Evolutionary conservation across 2,888 invertebrate species (phyloP).

Genomic region (Nebria salina): DNA sequence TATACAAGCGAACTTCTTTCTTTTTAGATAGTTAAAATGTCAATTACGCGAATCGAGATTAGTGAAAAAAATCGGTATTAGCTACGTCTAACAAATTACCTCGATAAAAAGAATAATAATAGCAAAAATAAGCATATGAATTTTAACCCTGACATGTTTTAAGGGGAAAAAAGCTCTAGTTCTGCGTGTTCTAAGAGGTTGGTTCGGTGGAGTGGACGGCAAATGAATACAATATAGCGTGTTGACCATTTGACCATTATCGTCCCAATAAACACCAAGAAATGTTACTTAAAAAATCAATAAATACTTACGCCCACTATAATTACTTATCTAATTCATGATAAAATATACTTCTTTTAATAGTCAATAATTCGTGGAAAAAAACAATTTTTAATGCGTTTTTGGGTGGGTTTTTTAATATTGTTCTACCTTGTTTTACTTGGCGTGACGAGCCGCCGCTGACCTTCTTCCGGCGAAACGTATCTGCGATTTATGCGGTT

Average conservation of each 20-base stretch:
- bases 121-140: slow-evolving; percentile 8
- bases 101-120: slow-evolving; percentile 26
- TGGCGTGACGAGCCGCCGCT: slow-evolving; percentile 30
- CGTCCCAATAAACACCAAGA: slow-evolving; percentile 14
- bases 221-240: slow-evolving; percentile 22
- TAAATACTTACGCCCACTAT: neutral
- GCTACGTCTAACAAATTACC: slow-evolving; percentile 22
- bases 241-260: slow-evolving; percentile 6
- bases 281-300: neutral
- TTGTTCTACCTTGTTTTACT: neutral
- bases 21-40: neutral
- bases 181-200: slow-evolving; percentile 18
- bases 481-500: slow-evolving; percentile 37
- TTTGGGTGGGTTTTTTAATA: neutral
- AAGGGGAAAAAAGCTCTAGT: slow-evolving; percentile 8
- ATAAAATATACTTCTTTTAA: neutral
- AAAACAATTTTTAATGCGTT: too few species aligned
- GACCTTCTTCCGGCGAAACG: slow-evolving; percentile 10
- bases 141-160: slow-evolving; percentile 35
- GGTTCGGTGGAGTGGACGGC: neutral
- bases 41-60: too few species aligned
- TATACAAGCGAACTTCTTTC: neutral
- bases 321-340: neutral
- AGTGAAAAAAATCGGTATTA: slow-evolving; percentile 16
- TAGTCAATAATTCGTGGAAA: too few species aligned